Percentiles rank a stretch among this genome's conserved stretches.
Conservation (phyloP, 2,113 vertebrate species). For the Xenotilapia longispinis region DNA sequence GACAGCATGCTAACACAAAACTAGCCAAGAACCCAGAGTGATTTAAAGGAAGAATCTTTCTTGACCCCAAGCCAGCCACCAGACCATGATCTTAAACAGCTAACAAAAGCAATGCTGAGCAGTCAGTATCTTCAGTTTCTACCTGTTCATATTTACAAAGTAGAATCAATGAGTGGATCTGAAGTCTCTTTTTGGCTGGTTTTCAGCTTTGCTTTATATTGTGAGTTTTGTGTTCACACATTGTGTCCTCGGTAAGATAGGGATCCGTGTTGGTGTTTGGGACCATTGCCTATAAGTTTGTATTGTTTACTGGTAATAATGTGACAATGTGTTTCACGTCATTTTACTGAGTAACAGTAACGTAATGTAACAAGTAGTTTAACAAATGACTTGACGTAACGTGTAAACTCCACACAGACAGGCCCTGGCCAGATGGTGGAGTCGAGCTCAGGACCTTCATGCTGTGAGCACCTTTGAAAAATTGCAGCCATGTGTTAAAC, state of each 20-base stretch:
- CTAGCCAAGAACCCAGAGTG: background rate
- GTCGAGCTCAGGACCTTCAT: background rate
- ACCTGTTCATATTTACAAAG: background rate
- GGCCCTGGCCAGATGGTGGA: background rate
- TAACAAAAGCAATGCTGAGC: background rate
- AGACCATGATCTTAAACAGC: background rate
- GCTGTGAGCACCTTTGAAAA: background rate
- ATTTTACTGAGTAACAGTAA: background rate
- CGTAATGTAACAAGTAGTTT: background rate
- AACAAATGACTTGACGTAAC: background rate
- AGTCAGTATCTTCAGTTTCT: background rate
- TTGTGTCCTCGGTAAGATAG: background rate
- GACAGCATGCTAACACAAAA: background rate
- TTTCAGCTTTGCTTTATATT: background rate
- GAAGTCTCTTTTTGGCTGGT: background rate
- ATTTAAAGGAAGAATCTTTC: background rate
- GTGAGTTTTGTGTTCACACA: background rate
- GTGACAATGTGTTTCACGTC: background rate
- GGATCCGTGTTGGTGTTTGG: background rate
- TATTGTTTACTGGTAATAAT: background rate
- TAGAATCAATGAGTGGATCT: background rate
- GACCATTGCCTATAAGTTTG: background rate
- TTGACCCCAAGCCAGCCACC: background rate
- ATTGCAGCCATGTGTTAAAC: background rate
- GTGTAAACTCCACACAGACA: background rate